Conservation (phyloP, 1,140 invertebrate genomes). For the Anastatus disparis region DNA sequence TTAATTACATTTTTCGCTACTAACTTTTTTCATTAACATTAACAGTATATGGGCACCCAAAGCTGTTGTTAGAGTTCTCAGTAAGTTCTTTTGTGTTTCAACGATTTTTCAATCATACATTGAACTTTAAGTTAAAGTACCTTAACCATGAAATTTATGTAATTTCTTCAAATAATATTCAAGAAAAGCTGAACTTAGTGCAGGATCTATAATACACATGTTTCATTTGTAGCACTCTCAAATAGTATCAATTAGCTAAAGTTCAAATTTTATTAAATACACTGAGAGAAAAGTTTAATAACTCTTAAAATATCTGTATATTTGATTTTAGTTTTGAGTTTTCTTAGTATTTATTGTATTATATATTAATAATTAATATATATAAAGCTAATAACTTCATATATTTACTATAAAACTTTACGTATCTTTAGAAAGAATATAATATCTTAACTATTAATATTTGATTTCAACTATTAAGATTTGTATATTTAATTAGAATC, state of each 20-base stretch:
- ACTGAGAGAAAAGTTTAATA: too few species aligned
- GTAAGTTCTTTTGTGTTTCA: slow-evolving; percentile 95
- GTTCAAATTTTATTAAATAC: too few species aligned
- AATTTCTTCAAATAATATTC: slow-evolving; percentile 91
- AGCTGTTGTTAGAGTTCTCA: slow-evolving; percentile 98
- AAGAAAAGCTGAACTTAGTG: slow-evolving; percentile 79
- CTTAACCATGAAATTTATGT: slow-evolving; percentile 89
- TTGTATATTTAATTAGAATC: too few species aligned
- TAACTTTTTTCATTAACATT: slow-evolving; percentile 78
- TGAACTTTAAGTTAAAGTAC: slow-evolving; percentile 92
- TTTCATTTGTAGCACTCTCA: neutral
- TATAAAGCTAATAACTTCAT: too few species aligned
- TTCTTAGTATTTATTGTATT: too few species aligned
- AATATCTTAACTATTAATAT: too few species aligned
- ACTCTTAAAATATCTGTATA: too few species aligned
- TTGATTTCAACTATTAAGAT: too few species aligned
- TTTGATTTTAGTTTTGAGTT: too few species aligned
- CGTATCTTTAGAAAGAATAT: too few species aligned
- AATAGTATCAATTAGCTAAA: neutral
- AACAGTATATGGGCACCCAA: slow-evolving; percentile 96
- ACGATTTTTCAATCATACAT: slow-evolving; percentile 93
- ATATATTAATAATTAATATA: too few species aligned
- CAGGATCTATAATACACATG: slow-evolving; percentile 72
- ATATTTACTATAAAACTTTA: too few species aligned
- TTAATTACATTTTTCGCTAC: neutral